Conservation (phyloP, 2,797 vertebrate genomes). For the Micropoecilia bifurca region DNA sequence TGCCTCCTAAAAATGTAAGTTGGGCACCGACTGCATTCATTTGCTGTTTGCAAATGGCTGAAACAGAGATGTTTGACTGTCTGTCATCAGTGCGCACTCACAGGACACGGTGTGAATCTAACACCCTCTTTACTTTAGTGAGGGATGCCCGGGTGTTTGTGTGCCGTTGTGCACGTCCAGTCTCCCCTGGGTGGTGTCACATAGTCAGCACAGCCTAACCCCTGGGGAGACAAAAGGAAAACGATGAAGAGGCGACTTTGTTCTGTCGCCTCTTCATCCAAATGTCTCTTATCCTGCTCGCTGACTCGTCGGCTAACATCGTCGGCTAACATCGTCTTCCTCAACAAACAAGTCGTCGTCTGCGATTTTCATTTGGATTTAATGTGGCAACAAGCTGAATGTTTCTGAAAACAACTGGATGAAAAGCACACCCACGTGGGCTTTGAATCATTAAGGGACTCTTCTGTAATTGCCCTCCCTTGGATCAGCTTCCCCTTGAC, state of each 20-base stretch:
- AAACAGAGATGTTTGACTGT: conserved; percentile 57
- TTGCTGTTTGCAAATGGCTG: conserved; percentile 40
- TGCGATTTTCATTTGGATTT: conserved; percentile 7
- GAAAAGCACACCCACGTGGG: conserved; percentile 12
- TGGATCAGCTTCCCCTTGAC: conserved; percentile 57
- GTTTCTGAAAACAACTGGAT: conserved; percentile 19
- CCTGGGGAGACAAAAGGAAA: conserved; percentile 26
- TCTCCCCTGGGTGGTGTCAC: conserved; percentile 61
- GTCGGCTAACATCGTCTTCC: conserved; percentile 29
- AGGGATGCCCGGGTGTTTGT: conserved; percentile 47
- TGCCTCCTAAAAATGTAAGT: conserved; percentile 30
- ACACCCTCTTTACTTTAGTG: conserved; percentile 54
- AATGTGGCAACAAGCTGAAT: conserved; percentile 8
- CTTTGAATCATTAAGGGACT: conserved; percentile 27
- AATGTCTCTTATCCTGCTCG: conserved; percentile 15
- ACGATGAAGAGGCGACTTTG: conserved; percentile 39
- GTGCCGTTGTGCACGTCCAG: conserved; percentile 29
- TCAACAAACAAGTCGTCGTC: conserved; percentile 18
- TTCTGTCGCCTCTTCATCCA: conserved; percentile 27
- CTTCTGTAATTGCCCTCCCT: conserved; percentile 25
- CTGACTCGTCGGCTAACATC: conserved; percentile 21
- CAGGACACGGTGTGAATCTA: conserved; percentile 54
- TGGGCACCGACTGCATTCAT: conserved; percentile 59
- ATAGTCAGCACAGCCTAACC: conserved; percentile 39
- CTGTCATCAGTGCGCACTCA: conserved; percentile 50